These are phyloP conservation scores for Conger conger DNA, from an alignment of 2,113 vertebrate genomes.

Conservation along the genomic window DNA sequence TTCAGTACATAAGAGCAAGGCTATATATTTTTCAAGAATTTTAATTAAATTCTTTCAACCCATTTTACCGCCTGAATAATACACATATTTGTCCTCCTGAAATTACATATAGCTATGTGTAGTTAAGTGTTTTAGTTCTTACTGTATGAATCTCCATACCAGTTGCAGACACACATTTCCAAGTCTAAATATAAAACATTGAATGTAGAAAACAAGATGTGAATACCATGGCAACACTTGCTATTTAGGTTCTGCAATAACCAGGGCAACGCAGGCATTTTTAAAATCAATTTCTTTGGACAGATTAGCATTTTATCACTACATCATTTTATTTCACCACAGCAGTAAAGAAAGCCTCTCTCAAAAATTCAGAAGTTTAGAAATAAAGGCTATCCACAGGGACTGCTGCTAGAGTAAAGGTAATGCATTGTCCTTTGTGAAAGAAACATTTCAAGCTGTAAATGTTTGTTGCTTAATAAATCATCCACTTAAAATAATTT, in stretches of 20 bases:
- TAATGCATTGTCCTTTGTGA: not conserved
- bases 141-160: no score
- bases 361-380: no score
- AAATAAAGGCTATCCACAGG: no score
- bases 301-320: no score
- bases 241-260: not conserved
- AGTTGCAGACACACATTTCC: not conserved
- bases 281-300: not conserved
- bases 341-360: no score
- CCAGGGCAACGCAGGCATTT: not conserved
- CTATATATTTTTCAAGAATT: not conserved
- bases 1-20: not conserved
- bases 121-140: no score
- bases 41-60: not conserved
- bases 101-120: no score
- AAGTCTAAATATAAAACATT: not conserved
- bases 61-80: no score
- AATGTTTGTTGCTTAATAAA: not conserved
- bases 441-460: not conserved
- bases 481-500: not conserved
- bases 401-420: no score
- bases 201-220: not conserved
- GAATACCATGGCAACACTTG: conserved; percentile 3
- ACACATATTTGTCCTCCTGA: no score
- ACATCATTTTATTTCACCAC: no score